Base-by-base conservation (phyloP, 1,140 invertebrate species). In the Tetragnatha versicolor region DNA sequence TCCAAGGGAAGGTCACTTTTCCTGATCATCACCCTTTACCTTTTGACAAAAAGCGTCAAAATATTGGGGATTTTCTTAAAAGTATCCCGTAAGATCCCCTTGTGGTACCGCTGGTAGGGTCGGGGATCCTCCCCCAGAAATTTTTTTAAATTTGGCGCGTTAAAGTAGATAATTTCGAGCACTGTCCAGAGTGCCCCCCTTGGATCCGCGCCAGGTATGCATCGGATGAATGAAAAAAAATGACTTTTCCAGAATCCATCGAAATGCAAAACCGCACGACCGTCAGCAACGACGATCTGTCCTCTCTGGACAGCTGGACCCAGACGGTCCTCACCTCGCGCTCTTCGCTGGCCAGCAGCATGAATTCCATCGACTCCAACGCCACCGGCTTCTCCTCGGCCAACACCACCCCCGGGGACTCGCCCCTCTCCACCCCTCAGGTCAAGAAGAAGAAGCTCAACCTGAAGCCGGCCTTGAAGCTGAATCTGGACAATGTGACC, bases 291-390 rank as follows among this genome's bases (percentile, higher is more conserved):
- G 76, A 79, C 22, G 76, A 79, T 22, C 12, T 79, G 31, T 79
- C 76, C 2, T 79, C 76, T 3, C 20, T 79, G 49, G 76, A 79
- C 29, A 79, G 76, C 17, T 79, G 76, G 76, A 33, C 76, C 0
- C 76, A 63, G 39, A 55, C 76, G 3, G 76, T 69, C 5, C 10
- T 79, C 29, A 77, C 51, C 1, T 47, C 45, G 27, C 49, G 63
- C 9, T 68, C 76, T 0, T 27, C 65, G 2, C 22, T 65, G 7
- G 65, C 63, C 39, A 79, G 51, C 22, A 51, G 45, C 31, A 70
- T 70, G 68, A 37, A 39, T 45, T 79, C 76, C 10, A 37, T 79
- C 9, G 76, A 79, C 29, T 79, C 76, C 3, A 12, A n/a, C 5
- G 63, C 33, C 14, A 69, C 63, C 14, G 76, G 49, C 7, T n/a